phyloP scores from a whole-genome alignment of 1,140 invertebrate genomes.

The Magallana gigas region DNA sequence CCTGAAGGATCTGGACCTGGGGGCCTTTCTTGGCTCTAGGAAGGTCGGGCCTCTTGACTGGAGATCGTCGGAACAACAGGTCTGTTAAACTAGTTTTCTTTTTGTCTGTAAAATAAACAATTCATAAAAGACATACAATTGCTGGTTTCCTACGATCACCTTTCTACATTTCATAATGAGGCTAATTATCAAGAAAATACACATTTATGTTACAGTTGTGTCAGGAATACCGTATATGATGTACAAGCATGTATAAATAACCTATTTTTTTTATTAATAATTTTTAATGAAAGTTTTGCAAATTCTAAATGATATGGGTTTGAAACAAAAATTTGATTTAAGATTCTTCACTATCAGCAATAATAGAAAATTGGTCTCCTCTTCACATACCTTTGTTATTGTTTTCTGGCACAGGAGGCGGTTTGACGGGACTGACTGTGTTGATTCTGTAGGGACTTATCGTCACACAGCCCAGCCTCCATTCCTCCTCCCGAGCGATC shows the following conservation, averaged over 20 bases:
- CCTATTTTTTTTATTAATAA: no score
- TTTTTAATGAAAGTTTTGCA: no score
- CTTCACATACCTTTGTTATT: conserved; percentile 29
- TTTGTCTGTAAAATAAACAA: conserved; percentile 67
- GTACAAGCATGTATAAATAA: no score
- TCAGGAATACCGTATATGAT: no score
- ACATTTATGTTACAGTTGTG: no score
- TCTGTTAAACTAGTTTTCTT: conserved; percentile 75
- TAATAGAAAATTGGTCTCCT: no score
- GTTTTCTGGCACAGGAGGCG: conserved; percentile 35
- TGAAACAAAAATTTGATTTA: no score
- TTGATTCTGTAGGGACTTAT: conserved; percentile 4
- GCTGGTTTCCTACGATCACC: no score
- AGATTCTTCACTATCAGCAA: no score
- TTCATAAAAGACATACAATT: background rate
- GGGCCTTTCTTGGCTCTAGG: conserved; percentile 48
- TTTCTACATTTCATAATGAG: no score
- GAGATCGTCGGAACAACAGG: conserved; percentile 72
- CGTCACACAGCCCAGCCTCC: conserved; percentile 40
- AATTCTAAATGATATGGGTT: no score
- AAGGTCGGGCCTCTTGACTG: conserved; percentile 44
- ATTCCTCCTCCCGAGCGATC: conserved; percentile 77
- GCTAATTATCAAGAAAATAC: no score
- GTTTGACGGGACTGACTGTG: conserved; percentile 29
- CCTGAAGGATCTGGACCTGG: conserved; percentile 62